Base-by-base conservation (phyloP, 1,140 invertebrate species). In the Pseudachorutes palmiensis region DNA sequence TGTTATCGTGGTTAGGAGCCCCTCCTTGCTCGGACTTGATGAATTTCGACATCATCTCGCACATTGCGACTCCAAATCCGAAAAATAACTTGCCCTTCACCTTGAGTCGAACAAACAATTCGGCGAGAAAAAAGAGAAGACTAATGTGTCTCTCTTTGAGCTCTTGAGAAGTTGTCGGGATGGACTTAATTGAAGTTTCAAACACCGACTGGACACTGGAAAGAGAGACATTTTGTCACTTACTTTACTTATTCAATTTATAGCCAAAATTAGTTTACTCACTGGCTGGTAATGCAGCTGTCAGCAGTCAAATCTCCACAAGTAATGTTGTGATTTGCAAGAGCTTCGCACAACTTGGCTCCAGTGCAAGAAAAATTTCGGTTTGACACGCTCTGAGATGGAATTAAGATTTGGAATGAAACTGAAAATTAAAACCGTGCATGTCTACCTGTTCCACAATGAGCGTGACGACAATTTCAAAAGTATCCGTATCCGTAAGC, bases 321-420 rank as follows among this genome's bases (percentile, higher is more conserved):
- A 14, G 3, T 24, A 24, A 72, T 67, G 2, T 62, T 57, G 51
- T 67, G 69, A 49, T 65, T 49, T 30, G 57, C 30, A 5, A 72
- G 55, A 2, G 57, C 49, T 62, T 72, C 64, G 33, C 66, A 67
- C 24, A 72, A 32, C n/a, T 60, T 66, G 1, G 70, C 67, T 30
- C 70, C 70, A 36, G 70, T 69, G 31, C 65, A 69, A 28, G 55
- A 65, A 62, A 72, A 72, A 65, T 72, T 72, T 14, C 65, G 19
- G 57, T 72, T 69, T 16, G 62, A 64, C 30, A 70, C 67, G 28
- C 66, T 67, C 70, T 72, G 31, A 19, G 62, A 29, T 65, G 19
- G 5, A 12, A 55, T 55, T 14, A 55, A 55, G 12, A 19, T 62
- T 48, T 62, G 2, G 28, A 51, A n/a, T 60, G 2, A 2, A 29